Evolutionary conservation across 2,113 vertebrate species (phyloP), one percentile per base, ranked within the genome.

Genomic region (Scopus umbretta): DNA sequence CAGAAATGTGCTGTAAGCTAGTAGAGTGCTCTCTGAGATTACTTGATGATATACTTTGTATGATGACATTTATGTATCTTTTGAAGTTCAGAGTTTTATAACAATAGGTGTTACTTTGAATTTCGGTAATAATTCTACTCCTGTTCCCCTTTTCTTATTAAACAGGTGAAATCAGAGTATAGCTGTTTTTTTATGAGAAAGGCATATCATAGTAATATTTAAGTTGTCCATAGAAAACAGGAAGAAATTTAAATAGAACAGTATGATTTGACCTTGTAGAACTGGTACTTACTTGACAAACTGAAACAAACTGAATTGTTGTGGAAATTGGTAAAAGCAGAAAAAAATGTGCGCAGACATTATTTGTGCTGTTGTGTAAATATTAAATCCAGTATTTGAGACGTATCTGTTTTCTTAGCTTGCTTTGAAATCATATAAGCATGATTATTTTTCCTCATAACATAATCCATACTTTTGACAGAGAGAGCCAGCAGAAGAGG

Each of bases 401-500:
- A 36, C 6, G 0, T 16, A 20, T 9, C 40, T 80, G 14, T 70
- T 93, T 86, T 72, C 53, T 86, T 27, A 27, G n/a, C 70, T 85
- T 84, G 63, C 72, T 91, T 85, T 92, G 68, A 81, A 61, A 50
- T 76, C 32, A 5, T 47, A 2, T 9, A 38, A 80, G 53, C 15
- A 6, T 26, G 16, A 30, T 91, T n/a, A 5, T 47, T 30, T 84
- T 73, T 90, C 45, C 42, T 85, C 67, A 75, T 88, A 88, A 86
- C 23, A 2, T 53, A 34, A 80, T 85, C 88, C 5, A 2, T 97
- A n/a, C 68, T 80, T 83, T 92, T 73, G 93, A 29, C 98, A 99
- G 99, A 99, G 99, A 98, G 99, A 99, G 96, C 99, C 99, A 97
- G 99, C 99, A 49, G 99, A 99, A 98, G 99, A 99, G 97, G 99